These are phyloP conservation scores for Idris sp. DNA, from an alignment of 1,140 invertebrate species.

Conservation along the genomic window DNA sequence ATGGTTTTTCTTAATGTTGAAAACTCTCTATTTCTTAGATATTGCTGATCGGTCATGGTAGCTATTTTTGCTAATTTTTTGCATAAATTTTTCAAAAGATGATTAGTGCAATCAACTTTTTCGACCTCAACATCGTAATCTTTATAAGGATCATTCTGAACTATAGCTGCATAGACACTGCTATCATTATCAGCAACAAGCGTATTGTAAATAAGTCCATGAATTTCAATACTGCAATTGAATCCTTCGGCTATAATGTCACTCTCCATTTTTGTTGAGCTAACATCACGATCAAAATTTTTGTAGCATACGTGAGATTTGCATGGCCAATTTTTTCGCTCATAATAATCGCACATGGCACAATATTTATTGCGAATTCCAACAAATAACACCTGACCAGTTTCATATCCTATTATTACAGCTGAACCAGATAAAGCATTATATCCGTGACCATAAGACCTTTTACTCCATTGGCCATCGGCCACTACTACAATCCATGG, in stretches of 20 bases:
- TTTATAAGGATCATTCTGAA: background rate
- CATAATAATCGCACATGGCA: constrained; percentile 39
- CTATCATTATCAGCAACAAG: constrained; percentile 65
- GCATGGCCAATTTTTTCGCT: constrained; percentile 30
- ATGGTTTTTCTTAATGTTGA: constrained; percentile 4
- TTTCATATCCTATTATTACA: background rate
- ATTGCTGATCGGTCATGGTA: constrained; percentile 3
- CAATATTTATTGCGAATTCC: constrained; percentile 67
- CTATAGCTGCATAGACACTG: constrained; percentile 4
- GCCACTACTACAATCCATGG: constrained; percentile 9
- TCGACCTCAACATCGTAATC: background rate
- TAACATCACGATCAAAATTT: constrained; percentile 58
- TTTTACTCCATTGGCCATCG: constrained; percentile 23
- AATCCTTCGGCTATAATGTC: constrained; percentile 73
- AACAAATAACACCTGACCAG: constrained; percentile 13
- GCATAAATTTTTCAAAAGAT: constrained; percentile 12
- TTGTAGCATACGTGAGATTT: constrained; percentile 49
- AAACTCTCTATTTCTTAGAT: constrained; percentile 2
- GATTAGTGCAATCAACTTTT: constrained; percentile 22
- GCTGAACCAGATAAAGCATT: constrained; percentile 1
- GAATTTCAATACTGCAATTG: constrained; percentile 1
- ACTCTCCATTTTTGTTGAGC: constrained; percentile 74
- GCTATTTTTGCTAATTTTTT: constrained; percentile 6
- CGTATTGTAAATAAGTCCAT: constrained; percentile 47
- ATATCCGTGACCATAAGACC: constrained; percentile 52